Base-by-base conservation (phyloP, 2,888 invertebrate species). In the Drosophila atripex region DNA sequence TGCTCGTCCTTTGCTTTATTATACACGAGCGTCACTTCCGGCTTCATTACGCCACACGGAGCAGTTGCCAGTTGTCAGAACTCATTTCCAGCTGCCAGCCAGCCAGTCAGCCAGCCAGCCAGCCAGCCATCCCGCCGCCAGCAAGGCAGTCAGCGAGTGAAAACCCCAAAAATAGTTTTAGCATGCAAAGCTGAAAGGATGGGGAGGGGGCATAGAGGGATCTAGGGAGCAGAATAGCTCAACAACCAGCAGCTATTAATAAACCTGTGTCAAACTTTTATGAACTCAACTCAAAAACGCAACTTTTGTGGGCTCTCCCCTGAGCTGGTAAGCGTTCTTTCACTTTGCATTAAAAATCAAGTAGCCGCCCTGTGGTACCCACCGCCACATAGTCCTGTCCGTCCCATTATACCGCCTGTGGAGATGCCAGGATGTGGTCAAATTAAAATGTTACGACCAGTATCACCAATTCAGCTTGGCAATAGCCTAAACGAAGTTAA, bases 231-330 rank as follows among this genome's bases (percentile, higher is more conserved):
- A 32, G 60, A 47, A 71, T 68, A 68, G 79, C 79, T 82, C 71
- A 63, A 61, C 45, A 76, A 64, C 60, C 63, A 77, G 69, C 64
- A 65, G 80, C 80, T 84, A 87, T 80, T 80, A 80, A 80, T 87
- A 87, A 87, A 75, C 78, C 78, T 73, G 75, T 85, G 80, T 80
- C 82, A 80, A 87, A 80, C 73, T 85, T 85, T 69, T 58, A 73
- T 51, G 66, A 80, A 80, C 66, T 74, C 70, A 71, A 59, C 71
- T 53, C 68, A 63, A 80, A 71, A 71, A 71, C 45, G 49, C 51
- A 60, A 71, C 61, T 70, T 70, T 72, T 54, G 72, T 60, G 72
- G 72, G 43, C 39, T 45, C 25, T 32, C 41, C 32, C 39, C 30
- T 59, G 25, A 2, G 45, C 46, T 45, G 41, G 50, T 35, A 63